Evolutionary conservation across 2,113 vertebrate species (phyloP), one percentile per base, ranked within the genome.

Genomic region (Trichomycterus rosablanca): DNA sequence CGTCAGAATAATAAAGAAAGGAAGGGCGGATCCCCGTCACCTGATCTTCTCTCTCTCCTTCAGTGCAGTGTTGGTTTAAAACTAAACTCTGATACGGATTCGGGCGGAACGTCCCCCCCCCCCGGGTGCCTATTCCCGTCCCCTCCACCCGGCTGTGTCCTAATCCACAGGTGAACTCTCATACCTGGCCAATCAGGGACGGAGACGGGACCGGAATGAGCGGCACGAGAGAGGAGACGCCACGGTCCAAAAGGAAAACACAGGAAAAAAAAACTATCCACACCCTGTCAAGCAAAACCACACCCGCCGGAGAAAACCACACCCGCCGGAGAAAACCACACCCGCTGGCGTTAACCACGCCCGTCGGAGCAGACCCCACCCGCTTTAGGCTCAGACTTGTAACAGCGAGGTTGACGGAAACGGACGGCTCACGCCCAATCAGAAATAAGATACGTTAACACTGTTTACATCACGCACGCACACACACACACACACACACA

Each of bases 31-130:
- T 42, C n/a, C 50, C 60, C 6, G 28, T 12, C 19, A 52, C 28
- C 26, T 34, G 32, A 48, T 43, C 50, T 23, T 45, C 11, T 1
- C 28, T 53, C 9, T 15, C 45, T 54, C 20, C 5, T 42, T 54
- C 61, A 63, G 51, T 64, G 62, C 52, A 68, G 63, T 74, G 57
- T 48, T 55, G 62, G 73, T 60, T 64, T 44, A 23, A 54, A 16
- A 58, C 58, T 11, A 5, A 22, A 32, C 57, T 53, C 24, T 67
- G n/a, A n/a, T n/a, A n/a, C n/a, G n/a, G n/a, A n/a, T n/a, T n/a
- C n/a, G n/a, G n/a, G n/a, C n/a, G n/a, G n/a, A n/a, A n/a, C n/a
- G n/a, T n/a, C n/a, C n/a, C n/a, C n/a, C n/a, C 22, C 20, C 20
- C 20, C 35, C 40, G 15, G 20, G 15, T 30, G 54, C 54, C 24